Evolutionary conservation across 92 coral and sea anemone genomes (phyloP), one percentile per base, ranked within the genome.

Genomic region (Anthopleura xanthogrammica): DNA sequence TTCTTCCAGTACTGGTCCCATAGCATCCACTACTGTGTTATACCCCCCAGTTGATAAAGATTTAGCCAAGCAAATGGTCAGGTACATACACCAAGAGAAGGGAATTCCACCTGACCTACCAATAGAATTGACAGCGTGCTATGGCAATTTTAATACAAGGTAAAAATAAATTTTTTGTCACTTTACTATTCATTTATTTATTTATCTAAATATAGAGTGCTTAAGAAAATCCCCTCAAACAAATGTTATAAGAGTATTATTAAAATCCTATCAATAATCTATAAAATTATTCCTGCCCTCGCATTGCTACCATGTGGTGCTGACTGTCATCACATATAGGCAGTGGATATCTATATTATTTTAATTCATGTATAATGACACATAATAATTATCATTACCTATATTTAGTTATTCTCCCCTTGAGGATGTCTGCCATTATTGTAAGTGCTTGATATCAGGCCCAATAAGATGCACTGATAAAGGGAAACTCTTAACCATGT

Each of bases 51-150:
- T 23, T 41, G 68, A 83, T 16, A 24, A 83, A 76, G 74, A 76
- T 40, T 2, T 54, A 11, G 14, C 65, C 14, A 43, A 23, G 82
- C 13, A 83, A 58, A 82, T 82, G 85, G 85, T 82, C 10, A 46
- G 75, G 17, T 82, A 82, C 83, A 73, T 82, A 10, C 43, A 68
- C 41, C 39, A 46, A 13, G 43, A 20, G 17, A 82, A 73, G 57
- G 40, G 65, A 72, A 82, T 82, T 70, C 85, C 85, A 23, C 42
- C 81, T n/a, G 42, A 71, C 36, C 82, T 72, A 40, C 85, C 85
- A 71, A 41, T 75, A 54, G 20, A 40, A 43, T 46, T 82, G 39
- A 82, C 85, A 40, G 77, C 24, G 48, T 3, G 23, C 48, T 73
- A 40, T 46, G 1, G 23, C 77, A 40, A 73, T 40, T 73, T 73